Evolutionary conservation across 2,888 invertebrate genomes (phyloP).

Genomic region (Trichogramma dendrolimi): DNA sequence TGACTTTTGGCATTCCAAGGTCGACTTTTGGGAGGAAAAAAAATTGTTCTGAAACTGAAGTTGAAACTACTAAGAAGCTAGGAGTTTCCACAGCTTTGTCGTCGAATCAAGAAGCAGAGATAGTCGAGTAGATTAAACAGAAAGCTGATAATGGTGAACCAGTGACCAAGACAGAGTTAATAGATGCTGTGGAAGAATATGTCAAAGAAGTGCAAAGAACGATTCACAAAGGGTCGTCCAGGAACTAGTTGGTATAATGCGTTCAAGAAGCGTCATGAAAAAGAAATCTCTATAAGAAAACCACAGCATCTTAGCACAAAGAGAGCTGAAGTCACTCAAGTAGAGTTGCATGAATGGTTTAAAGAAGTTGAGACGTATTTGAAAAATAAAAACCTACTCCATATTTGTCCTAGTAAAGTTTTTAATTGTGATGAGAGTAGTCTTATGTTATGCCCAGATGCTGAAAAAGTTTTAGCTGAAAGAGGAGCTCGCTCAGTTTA

Average conservation of each 20-base stretch:
- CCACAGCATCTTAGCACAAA: slow-evolving; percentile 33
- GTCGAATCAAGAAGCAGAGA: slow-evolving; percentile 27
- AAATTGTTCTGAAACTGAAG: too few relatives aligned
- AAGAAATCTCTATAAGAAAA: slow-evolving; percentile 31
- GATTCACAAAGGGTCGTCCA: slow-evolving; percentile 36
- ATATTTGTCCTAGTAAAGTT: slow-evolving; percentile 31
- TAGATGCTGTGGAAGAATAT: slow-evolving; percentile 31
- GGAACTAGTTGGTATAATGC: slow-evolving; percentile 36
- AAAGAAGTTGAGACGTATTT: slow-evolving; percentile 30
- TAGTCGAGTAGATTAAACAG: slow-evolving; percentile 3
- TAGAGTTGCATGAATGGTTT: slow-evolving; percentile 35
- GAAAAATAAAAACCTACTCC: slow-evolving; percentile 26
- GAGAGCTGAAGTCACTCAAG: slow-evolving; percentile 34
- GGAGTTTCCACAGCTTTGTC: too few relatives aligned
- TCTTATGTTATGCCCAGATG: slow-evolving; percentile 12
- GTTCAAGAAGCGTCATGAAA: slow-evolving; percentile 35
- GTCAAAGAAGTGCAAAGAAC: slow-evolving; percentile 14
- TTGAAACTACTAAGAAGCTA: too few relatives aligned
- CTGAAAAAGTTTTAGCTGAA: slow-evolving; percentile 11
- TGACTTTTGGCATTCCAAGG: too few relatives aligned
- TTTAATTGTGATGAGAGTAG: slow-evolving; percentile 21
- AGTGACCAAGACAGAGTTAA: slow-evolving; percentile 32
- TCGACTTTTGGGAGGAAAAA: too few relatives aligned
- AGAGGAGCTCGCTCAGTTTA: slow-evolving; percentile 13
- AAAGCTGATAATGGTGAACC: slow-evolving; percentile 33